Base-by-base conservation (phyloP, 2,888 invertebrate species). In the Amphipyra berbera region DNA sequence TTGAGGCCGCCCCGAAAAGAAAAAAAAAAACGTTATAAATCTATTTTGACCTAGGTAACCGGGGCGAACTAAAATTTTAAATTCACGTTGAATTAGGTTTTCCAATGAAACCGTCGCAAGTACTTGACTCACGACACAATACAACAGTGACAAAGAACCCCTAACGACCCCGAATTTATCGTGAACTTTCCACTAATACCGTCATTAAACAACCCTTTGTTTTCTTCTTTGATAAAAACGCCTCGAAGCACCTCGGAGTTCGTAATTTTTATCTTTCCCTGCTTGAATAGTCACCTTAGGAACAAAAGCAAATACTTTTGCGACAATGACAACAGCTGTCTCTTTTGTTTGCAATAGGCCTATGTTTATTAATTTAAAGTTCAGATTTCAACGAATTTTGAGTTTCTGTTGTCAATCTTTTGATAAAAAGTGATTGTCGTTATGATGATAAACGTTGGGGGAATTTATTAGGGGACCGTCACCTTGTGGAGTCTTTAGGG, bases 181-280 rank as follows among this genome's bases (percentile, higher is more conserved):
- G 90, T 88, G 90, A 93, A 92, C 92, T 93, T 92, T 92, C 90
- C 90, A 91, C 93, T 93, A 93, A 94, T 92, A 91, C 92, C 90
- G 86, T 90, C 92, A 94, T 94, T 93, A 92, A 92, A 93, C 92
- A 92, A 90, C 90, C 92, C 92, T 93, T 93, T 94, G 93, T 93
- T 92, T 92, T 89, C 85, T 84, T 85, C 90, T 88, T 91, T 93
- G 93, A 92, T 92, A 93, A 93, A 93, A 94, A 93, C 90, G 88
- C 86, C 86, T 86, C 83, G 82, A 83, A 86, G 84, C 86, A 90
- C 89, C 91, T 89, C 87, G 66, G 87, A 89, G 85, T 90, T 88
- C 85, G 90, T 92, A 91, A 92, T 93, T 94, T 93, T 94, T 93
- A 93, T 93, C 92, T 92, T 90, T 88, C 88, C 79, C 84, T 85